Evolutionary conservation across 2,888 invertebrate genomes (phyloP), one percentile per base, ranked within the genome.

Genomic region (Nineta flava): DNA sequence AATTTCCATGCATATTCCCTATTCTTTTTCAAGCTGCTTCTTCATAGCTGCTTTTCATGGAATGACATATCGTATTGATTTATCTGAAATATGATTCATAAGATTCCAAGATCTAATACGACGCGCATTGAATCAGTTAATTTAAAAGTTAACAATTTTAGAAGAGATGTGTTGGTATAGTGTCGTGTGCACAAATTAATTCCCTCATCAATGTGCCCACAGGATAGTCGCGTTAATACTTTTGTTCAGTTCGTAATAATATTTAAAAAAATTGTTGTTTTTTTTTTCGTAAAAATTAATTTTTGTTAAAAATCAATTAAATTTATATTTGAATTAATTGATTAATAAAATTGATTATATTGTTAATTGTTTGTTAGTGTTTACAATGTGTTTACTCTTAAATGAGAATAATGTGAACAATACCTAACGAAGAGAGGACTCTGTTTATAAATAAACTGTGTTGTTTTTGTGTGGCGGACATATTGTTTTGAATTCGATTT

Each of bases 151-250:
- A 38, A 38, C 38, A 13, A n/a, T 38, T 38, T 44, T 31, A 26
- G 17, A 17, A 42, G 42, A 15, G 42, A 17, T 19, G n/a, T 26
- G 44, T 44, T n/a, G n/a, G n/a, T n/a, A n/a, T n/a, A 26, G 44
- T 19, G 44, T 44, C 44, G 44, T 44, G 44, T 44, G 44, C 44
- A 44, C 44, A 44, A 44, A n/a, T 44, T 44, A 26, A 44, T 38
- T 38, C 38, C 38, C n/a, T n/a, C 38, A 38, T 38, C 38, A 13
- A n/a, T n/a, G 15, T 38, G n/a, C 38, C 38, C 38, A 38, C 38
- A 38, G 38, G 38, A 38, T 38, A 38, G 38, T 38, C 15, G 26
- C 26, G 26, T 26, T 26, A 26, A 13, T 13, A 12, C 38, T 4
- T 38, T 38, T 15, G 38, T 38, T 38, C n/a, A n/a, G 38, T 38